Evolutionary conservation across 2,113 vertebrate species (phyloP).

Genomic region (Sturnus vulgaris): DNA sequence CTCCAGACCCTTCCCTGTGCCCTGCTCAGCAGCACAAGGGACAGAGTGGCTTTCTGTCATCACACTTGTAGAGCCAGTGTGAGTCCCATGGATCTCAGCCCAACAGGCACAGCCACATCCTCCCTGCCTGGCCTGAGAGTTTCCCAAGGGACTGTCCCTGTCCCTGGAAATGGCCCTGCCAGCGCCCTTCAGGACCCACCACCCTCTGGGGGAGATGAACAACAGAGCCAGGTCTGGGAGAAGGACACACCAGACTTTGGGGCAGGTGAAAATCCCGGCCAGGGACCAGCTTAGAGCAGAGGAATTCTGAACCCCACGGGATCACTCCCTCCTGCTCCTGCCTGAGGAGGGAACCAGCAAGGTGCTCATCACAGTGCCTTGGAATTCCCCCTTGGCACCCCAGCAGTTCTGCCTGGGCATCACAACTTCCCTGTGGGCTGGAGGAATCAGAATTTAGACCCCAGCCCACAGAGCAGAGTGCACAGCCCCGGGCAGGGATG

Average conservation of each 20-base stretch:
- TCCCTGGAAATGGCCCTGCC: not conserved
- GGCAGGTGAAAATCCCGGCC: not conserved
- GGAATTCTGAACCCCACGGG: not conserved
- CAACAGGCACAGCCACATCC: not conserved
- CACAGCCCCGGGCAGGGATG: not conserved
- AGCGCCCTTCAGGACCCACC: not conserved
- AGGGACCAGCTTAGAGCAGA: not conserved
- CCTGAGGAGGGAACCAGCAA: not conserved
- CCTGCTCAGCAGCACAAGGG: not conserved
- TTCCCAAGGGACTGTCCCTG: not conserved
- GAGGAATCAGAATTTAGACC: not conserved
- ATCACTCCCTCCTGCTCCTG: not conserved
- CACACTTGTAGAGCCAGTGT: not conserved
- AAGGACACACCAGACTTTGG: not conserved
- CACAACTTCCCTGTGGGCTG: not conserved
- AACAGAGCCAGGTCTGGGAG: not conserved
- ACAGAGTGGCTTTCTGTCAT: not conserved
- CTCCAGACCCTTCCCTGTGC: not conserved
- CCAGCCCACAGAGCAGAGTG: not conserved
- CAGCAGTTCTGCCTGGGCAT: not conserved
- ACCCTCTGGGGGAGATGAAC: not conserved
- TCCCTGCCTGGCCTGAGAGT: not conserved
- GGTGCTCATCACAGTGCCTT: not conserved
- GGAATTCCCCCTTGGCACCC: not conserved
- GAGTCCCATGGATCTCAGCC: fast-evolving